A percentile compares a stretch with the other conserved stretches of the same genome.
phyloP scores from a whole-genome alignment of 2,113 vertebrate species.

The Malurus cyaneus region DNA sequence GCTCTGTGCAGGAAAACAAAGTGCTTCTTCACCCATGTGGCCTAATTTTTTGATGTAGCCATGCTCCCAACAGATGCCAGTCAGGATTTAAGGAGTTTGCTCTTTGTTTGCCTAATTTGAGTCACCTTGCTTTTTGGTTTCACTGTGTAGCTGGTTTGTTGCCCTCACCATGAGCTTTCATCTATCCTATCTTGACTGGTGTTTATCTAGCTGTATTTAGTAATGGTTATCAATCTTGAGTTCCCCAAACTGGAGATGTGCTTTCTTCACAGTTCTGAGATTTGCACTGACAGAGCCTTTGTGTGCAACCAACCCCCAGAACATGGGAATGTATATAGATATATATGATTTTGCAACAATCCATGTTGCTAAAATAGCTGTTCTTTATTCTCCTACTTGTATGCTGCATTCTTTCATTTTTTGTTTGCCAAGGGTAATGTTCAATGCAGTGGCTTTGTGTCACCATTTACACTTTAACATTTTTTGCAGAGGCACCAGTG shows the following conservation, averaged over 20 bases:
- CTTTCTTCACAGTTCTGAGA: background rate
- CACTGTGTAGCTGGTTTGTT: background rate
- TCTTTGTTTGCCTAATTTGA: background rate
- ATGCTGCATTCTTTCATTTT: background rate
- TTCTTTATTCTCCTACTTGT: background rate
- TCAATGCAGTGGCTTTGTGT: background rate
- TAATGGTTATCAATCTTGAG: background rate
- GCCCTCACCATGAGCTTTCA: background rate
- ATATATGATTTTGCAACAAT: background rate
- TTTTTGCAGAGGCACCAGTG: background rate
- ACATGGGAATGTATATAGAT: background rate
- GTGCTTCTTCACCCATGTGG: background rate
- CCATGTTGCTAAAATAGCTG: background rate
- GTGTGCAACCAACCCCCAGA: background rate
- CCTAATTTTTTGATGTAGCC: background rate
- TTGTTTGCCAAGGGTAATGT: background rate
- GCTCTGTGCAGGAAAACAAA: background rate
- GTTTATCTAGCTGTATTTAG: background rate
- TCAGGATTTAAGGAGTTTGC: background rate
- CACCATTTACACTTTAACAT: background rate
- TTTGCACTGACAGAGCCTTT: background rate
- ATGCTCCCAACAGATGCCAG: background rate
- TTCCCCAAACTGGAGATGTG: no score
- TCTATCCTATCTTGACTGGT: background rate
- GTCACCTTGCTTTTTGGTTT: background rate